These are phyloP conservation scores for Anagyrus pseudococci DNA, from an alignment of 2,888 invertebrate species.

Conservation along the genomic window DNA sequence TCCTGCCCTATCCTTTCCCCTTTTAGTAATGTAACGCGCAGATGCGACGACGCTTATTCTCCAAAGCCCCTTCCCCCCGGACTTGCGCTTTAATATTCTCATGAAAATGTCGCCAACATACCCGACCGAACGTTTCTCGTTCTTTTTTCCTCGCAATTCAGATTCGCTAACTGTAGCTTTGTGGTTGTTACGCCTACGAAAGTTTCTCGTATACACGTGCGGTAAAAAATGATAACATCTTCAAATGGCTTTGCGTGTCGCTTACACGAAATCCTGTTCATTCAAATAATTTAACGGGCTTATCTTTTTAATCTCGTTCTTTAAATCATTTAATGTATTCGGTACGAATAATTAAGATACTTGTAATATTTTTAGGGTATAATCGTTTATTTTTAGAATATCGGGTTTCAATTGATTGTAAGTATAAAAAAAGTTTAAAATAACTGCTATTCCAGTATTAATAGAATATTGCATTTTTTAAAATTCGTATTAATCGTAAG, in stretches of 20 bases:
- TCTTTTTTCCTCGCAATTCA: slow-evolving; percentile 17
- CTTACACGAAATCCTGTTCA: background rate
- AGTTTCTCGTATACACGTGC: background rate
- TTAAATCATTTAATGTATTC: too few relatives aligned
- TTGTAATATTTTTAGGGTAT: too few relatives aligned
- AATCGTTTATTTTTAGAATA: too few relatives aligned
- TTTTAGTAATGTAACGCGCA: slow-evolving; percentile 4
- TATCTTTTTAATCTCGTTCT: too few relatives aligned
- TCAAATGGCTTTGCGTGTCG: slow-evolving; percentile 11
- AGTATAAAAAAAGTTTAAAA: too few relatives aligned
- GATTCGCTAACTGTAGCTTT: slow-evolving; percentile 5
- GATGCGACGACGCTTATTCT: slow-evolving; percentile 6
- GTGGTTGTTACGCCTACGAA: slow-evolving; percentile 3
- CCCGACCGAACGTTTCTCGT: slow-evolving; percentile 6
- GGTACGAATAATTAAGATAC: too few relatives aligned
- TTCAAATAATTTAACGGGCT: background rate
- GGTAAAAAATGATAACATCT: slow-evolving; percentile 17
- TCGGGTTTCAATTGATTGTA: too few relatives aligned
- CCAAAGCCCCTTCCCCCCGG: background rate
- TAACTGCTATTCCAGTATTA: too few relatives aligned
- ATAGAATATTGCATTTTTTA: too few relatives aligned
- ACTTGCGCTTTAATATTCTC: slow-evolving; percentile 12
- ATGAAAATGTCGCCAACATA: slow-evolving; percentile 4
- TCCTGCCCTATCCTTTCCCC: background rate
- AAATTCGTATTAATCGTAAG: too few relatives aligned